Evolutionary conservation across 2,113 vertebrate species (phyloP).

Genomic region (Noturus placidus): DNA sequence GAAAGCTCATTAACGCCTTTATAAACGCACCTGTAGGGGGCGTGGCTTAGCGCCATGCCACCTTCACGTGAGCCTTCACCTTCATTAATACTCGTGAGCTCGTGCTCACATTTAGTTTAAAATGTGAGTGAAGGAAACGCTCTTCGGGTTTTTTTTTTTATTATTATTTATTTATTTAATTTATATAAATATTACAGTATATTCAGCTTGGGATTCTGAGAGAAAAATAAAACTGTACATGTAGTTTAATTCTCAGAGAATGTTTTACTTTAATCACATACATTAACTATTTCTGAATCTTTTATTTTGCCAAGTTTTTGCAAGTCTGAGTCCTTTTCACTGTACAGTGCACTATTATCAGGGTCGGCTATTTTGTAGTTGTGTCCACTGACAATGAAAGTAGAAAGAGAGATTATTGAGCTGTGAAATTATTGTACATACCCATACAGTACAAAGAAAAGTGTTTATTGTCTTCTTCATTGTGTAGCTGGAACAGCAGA

Average conservation of each 20-base stretch:
- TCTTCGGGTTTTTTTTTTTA: background rate
- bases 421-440: background rate
- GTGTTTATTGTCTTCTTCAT: conserved; percentile 37
- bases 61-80: background rate
- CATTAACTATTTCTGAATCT: background rate
- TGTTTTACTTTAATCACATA: background rate
- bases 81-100: background rate
- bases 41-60: conserved; percentile 35
- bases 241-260: no score
- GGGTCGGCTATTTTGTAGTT: background rate
- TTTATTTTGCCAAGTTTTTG: background rate
- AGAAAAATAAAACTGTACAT: background rate
- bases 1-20: conserved; percentile 57
- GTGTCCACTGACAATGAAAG: no score
- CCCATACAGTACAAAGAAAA: background rate
- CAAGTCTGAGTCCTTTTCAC: background rate
- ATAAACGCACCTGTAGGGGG: conserved; percentile 67
- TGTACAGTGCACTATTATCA: background rate
- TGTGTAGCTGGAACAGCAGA: conserved; percentile 19
- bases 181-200: background rate
- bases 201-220: background rate
- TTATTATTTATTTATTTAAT: background rate
- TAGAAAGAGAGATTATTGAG: background rate
- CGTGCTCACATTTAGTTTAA: background rate
- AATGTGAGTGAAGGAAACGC: background rate